phyloP scores from a whole-genome alignment of 1,140 invertebrate species.

The Drosophila ercepeae region DNA sequence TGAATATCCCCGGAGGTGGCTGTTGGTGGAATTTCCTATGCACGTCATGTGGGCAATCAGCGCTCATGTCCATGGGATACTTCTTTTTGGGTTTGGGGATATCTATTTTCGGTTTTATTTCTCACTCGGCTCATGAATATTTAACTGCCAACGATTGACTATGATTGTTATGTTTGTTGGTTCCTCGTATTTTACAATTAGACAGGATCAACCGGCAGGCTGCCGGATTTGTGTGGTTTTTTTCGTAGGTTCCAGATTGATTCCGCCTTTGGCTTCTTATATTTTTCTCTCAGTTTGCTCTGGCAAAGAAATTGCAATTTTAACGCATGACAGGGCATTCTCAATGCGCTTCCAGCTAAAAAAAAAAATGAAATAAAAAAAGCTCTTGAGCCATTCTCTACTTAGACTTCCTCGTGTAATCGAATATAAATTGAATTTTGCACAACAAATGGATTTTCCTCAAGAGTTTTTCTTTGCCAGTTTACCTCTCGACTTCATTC shows the following conservation, averaged over 20 bases:
- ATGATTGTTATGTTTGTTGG: conserved; percentile 72
- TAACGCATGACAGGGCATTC: conserved; percentile 73
- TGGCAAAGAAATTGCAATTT: conserved; percentile 71
- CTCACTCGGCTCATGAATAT: conserved; percentile 71
- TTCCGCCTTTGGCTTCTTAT: conserved; percentile 15
- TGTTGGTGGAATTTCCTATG: conserved; percentile 52
- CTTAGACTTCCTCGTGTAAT: conserved; percentile 77
- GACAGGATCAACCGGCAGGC: conserved; percentile 15
- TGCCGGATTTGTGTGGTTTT: neutral
- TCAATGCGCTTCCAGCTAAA: conserved; percentile 61
- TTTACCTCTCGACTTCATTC: conserved; percentile 52
- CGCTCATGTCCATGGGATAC: conserved; percentile 54
- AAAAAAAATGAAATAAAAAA: conserved; percentile 5
- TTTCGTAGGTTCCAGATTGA: conserved; percentile 20
- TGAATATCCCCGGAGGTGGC: conserved; percentile 7
- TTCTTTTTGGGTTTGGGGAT: conserved; percentile 29
- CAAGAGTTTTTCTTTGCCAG: conserved; percentile 40
- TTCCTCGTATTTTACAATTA: conserved; percentile 64
- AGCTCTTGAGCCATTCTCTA: conserved; percentile 63
- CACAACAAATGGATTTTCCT: conserved; percentile 75
- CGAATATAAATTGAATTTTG: conserved; percentile 81
- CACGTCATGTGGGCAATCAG: conserved; percentile 73
- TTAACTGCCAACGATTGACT: conserved; percentile 74
- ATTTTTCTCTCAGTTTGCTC: conserved; percentile 25
- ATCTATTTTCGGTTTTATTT: conserved; percentile 69